Conservation (phyloP, 2,113 vertebrate genomes). For the Corynorhinus townsendii region DNA sequence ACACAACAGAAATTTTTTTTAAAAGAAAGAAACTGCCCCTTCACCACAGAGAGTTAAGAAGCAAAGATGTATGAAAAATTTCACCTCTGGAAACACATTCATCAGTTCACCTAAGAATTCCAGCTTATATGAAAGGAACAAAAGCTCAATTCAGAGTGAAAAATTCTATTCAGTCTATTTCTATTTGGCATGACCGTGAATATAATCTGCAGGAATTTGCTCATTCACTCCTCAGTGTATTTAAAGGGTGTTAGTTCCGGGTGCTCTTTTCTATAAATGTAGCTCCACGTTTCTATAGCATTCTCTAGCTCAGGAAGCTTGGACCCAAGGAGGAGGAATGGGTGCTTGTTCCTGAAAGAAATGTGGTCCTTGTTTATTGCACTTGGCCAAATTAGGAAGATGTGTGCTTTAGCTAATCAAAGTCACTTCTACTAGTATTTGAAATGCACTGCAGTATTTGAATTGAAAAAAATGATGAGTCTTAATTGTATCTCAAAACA, state of each 20-base stretch:
- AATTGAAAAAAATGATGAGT: not conserved
- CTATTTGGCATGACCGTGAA: constrained; percentile 12
- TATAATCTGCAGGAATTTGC: not conserved
- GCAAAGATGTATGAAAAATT: constrained; percentile 1
- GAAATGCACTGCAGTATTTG: not conserved
- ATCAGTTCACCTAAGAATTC: not conserved
- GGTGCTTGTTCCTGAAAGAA: too few relatives aligned
- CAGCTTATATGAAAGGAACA: not conserved
- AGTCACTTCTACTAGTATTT: not conserved
- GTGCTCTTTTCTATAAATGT: not conserved
- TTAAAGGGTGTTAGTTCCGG: not conserved
- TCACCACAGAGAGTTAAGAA: not conserved
- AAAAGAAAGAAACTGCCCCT: not conserved
- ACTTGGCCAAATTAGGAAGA: not conserved
- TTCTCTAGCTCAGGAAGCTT: not conserved
- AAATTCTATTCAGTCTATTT: not conserved
- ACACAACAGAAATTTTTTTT: not conserved
- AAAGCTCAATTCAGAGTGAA: constrained; percentile 30
- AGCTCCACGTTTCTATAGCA: not conserved
- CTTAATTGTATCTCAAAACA: not conserved
- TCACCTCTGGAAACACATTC: constrained; percentile 30
- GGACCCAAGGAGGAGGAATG: not conserved
- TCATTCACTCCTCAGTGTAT: not conserved
- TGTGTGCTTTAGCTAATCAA: not conserved
- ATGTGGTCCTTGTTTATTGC: not conserved